Evolutionary conservation across 2,797 vertebrate genomes (phyloP), one percentile per base, ranked within the genome.

Genomic region (Sebastes taczanowskii): DNA sequence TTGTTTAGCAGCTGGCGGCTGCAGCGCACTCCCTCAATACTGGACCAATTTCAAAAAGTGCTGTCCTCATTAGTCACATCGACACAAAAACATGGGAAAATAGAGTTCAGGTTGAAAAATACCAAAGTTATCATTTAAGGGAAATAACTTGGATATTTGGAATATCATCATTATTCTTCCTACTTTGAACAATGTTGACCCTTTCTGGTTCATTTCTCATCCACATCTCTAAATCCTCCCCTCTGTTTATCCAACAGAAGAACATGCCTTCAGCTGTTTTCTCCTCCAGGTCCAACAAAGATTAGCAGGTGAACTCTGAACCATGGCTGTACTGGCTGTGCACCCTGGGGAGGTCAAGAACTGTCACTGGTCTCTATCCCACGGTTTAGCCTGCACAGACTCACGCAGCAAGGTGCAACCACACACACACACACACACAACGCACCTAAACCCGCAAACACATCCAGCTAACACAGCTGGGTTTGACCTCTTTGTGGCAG

Each of bases 401-500:
- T 67, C 68, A 69, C 38, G 30, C 58, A 80, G 23, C 23, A 4
- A 67, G 25, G 59, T 74, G 56, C 66, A 74, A 58, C 38, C 67
- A 72, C 60, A 65, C 8, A 64, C 5, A 52, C 66, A 52, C 66
- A 29, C 34, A 35, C 34, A 35, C 11, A 46, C 14, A 23, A 23
- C 20, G 22, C 23, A 69, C 38, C 25, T 70, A 58, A 78, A 53
- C 58, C 59, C 8, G 1, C 49, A 75, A 69, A 82, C 38, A 74
- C 70, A 74, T 76, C 74, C 22, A 61, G 71, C 46, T 53, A 83
- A 81, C 84, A 83, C 73, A 70, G 75, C 81, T 52, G 55, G 76
- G 63, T 79, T 73, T 89, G 88, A 91, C 86, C 86, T 90, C 76
- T 75, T 53, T 86, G 73, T 81, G 79, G 67, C 80, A 92, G 65